Evolutionary conservation across 2,797 vertebrate genomes (phyloP).

Genomic region (Pipistrellus kuhlii): DNA sequence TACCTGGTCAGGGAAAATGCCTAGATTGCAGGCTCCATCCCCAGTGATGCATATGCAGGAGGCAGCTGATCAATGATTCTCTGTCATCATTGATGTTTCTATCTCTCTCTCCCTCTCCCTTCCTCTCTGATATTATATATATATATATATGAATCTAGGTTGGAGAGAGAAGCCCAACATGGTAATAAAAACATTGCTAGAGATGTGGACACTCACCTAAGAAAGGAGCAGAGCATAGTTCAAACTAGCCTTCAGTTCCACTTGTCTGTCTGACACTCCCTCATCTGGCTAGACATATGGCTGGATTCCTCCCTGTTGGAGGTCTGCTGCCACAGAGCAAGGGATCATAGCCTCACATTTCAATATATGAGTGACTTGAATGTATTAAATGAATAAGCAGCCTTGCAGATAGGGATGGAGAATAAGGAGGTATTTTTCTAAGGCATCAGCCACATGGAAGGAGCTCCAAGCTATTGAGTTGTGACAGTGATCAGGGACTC

Average conservation of each 20-base stretch:
- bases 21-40: too few relatives aligned
- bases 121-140: too few relatives aligned
- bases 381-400: conserved; percentile 45
- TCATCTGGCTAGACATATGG: rapidly evolving
- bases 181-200: background rate
- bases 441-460: conserved; percentile 66
- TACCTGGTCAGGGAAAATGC: too few relatives aligned
- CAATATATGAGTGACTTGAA: conserved; percentile 31
- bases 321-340: background rate
- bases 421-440: conserved; percentile 39
- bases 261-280: background rate
- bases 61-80: too few relatives aligned
- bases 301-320: background rate
- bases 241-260: background rate
- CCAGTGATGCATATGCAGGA: too few relatives aligned
- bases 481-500: conserved; percentile 25
- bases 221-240: background rate
- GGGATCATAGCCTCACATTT: background rate
- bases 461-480: conserved; percentile 39
- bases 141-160: background rate
- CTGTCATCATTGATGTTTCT: too few relatives aligned
- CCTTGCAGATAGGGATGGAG: conserved; percentile 25
- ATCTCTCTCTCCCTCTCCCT: too few relatives aligned
- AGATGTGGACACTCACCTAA: background rate
- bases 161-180: background rate